A percentile compares a stretch with the other conserved stretches of the same genome.
phyloP scores from a whole-genome alignment of 2,797 vertebrate species.

The Antrozous pallidus region DNA sequence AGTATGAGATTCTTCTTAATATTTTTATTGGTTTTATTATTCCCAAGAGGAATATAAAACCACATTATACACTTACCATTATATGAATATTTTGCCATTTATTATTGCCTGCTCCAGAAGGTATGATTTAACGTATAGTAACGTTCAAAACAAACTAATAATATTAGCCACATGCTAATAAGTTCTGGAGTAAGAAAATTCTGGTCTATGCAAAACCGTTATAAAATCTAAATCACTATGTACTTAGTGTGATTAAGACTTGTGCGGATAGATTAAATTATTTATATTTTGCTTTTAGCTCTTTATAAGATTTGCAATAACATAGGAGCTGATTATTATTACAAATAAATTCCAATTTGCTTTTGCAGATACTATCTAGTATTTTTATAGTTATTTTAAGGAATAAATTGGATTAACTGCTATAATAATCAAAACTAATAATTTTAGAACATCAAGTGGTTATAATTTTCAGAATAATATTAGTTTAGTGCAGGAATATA shows the following conservation, averaged over 20 bases:
- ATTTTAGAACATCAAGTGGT: background rate
- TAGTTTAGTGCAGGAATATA: background rate
- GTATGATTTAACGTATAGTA: background rate
- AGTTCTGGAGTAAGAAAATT: background rate
- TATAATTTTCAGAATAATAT: slow-evolving; percentile 12
- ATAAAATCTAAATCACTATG: background rate
- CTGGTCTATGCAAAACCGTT: background rate
- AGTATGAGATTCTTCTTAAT: background rate
- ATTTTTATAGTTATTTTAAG: background rate
- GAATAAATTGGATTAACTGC: background rate
- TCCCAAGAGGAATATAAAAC: background rate
- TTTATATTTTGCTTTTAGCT: background rate
- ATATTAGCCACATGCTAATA: background rate
- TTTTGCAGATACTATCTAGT: background rate
- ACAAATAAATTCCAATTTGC: background rate
- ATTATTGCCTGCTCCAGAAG: background rate
- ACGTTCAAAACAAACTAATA: background rate
- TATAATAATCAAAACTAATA: background rate
- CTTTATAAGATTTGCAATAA: background rate
- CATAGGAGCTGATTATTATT: background rate
- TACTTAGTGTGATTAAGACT: background rate
- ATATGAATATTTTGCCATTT: background rate
- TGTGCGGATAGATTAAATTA: background rate
- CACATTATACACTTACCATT: background rate
- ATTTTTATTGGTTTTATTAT: slow-evolving; percentile 5